Base-by-base conservation (phyloP, 2,797 vertebrate genomes). In the Tragopan temminckii region DNA sequence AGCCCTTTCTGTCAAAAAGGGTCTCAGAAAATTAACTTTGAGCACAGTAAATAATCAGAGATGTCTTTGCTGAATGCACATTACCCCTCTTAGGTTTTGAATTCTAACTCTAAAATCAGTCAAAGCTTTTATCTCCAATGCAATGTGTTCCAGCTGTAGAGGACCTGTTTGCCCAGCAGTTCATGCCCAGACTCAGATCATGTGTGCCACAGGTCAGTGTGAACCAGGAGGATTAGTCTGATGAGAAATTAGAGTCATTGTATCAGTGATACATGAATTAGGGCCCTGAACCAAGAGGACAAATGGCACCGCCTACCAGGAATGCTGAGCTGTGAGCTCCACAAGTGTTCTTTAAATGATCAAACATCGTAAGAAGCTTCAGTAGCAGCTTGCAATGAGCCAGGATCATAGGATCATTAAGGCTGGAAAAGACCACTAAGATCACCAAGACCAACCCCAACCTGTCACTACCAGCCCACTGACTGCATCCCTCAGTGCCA, bases 201-300 rank as follows among this genome's bases (percentile, higher is more conserved):
- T 0, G 3, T 7, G 27, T 43, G 13, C 23, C 42, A 29, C 14
- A 29, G 40, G 27, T 45, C 71, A 75, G 36, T 33, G 35, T 0
- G 3, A 64, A 77, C 31, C 27, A 43, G 40, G 43, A 38, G 13
- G 48, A 5, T 33, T 68, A 35, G 2, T 27, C 33, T 70, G 5
- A 43, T 7, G 52, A 9, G 7, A 48, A 80, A 35, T 2, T 2
- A 31, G 31, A 16, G 3, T 2, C 0, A 0, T 9, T 57, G 20
- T 45, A 38, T 14, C 19, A 13, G 46, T 17, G 59, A 3, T 24
- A 7, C 4, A 42, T 66, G 17, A 89, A 3, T 4, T 1, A 1
- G 36, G 18, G 43, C 14, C 42, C 52, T 31, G 43, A 50, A 3
- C 43, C 1, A 3, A 8, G 27, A 0, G 3, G 43, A 33, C 35